Conservation (phyloP, 2,888 invertebrate species). For the Hemithea aestivaria region DNA sequence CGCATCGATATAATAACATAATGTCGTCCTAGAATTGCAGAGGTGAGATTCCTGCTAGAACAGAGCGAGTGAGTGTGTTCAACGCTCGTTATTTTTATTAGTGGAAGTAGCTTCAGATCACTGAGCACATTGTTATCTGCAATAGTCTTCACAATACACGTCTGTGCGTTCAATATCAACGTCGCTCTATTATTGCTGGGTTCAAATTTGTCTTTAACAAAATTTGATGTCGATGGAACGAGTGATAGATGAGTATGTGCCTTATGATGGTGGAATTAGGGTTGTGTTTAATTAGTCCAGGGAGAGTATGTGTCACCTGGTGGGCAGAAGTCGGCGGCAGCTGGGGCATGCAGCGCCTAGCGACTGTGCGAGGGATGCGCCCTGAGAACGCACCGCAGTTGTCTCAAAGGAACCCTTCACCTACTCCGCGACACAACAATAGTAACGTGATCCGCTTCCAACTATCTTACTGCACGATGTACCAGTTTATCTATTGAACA, state of each 20-base stretch:
- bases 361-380: constrained; percentile 73
- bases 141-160: constrained; percentile 42
- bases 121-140: constrained; percentile 64
- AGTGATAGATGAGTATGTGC: constrained; percentile 29
- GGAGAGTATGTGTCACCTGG: constrained; percentile 58
- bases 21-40: background rate
- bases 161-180: constrained; percentile 35
- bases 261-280: constrained; percentile 22
- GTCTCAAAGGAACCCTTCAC: constrained; percentile 45
- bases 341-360: constrained; percentile 72
- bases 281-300: constrained; percentile 13
- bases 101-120: constrained; percentile 70
- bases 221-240: constrained; percentile 32
- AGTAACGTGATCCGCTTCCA: constrained; percentile 52
- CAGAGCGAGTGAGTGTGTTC: constrained; percentile 22
- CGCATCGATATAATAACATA: no score
- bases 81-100: constrained; percentile 55
- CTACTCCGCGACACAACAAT: constrained; percentile 42
- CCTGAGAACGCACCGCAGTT: constrained; percentile 70
- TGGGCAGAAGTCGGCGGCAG: constrained; percentile 58
- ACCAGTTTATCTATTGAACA: constrained; percentile 4
- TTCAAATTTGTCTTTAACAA: constrained; percentile 42
- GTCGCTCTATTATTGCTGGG: constrained; percentile 38
- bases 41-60: constrained; percentile 22
- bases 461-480: constrained; percentile 10